Evolutionary conservation across 64 coral and sea anemone genomes (phyloP).

Genomic region (Platygyra sinensis): DNA sequence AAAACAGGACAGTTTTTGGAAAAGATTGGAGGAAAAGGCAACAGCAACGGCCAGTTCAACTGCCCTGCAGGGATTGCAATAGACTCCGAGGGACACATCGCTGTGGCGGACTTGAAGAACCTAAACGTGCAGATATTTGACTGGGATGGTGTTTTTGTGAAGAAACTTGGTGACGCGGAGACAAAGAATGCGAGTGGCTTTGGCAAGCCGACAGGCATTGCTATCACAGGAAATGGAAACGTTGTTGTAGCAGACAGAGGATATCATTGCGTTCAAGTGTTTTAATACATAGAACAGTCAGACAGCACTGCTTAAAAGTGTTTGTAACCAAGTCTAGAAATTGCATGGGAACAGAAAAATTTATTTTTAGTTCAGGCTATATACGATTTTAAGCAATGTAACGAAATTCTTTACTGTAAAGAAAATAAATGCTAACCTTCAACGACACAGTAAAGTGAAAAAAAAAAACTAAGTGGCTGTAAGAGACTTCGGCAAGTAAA

Average conservation of each 20-base stretch:
- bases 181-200: constrained; percentile 57
- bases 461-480: too few relatives aligned
- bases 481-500: too few relatives aligned
- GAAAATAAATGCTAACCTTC: too few relatives aligned
- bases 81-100: constrained; percentile 82
- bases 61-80: constrained; percentile 78
- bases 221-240: constrained; percentile 77
- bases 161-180: constrained; percentile 69
- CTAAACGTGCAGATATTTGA: constrained; percentile 77
- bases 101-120: constrained; percentile 88
- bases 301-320: not conserved
- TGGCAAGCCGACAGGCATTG: constrained; percentile 77
- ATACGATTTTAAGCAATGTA: too few relatives aligned
- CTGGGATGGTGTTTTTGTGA: constrained; percentile 67
- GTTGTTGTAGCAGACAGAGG: constrained; percentile 89
- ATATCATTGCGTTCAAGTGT: constrained; percentile 70
- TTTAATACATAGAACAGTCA: constrained; percentile 12
- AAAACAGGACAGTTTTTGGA: constrained; percentile 65
- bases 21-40: constrained; percentile 87
- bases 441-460: too few relatives aligned
- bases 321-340: not conserved
- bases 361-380: too few relatives aligned
- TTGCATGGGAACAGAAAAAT: not conserved
- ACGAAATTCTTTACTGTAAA: too few relatives aligned
- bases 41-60: constrained; percentile 69